Evolutionary conservation across 2,113 vertebrate species (phyloP).

Genomic region (Leucopsar rothschildi): DNA sequence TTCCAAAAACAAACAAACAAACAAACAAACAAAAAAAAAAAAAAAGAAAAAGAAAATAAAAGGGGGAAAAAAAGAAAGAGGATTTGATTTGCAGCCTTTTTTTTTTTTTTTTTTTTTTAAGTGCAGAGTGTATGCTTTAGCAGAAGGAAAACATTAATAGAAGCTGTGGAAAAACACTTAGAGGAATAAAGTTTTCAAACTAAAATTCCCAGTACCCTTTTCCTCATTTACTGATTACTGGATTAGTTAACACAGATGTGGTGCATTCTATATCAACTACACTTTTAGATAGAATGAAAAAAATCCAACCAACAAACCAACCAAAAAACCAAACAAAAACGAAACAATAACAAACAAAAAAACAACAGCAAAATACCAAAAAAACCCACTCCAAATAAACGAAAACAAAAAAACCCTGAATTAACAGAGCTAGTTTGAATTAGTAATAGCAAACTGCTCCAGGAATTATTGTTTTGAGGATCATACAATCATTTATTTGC

Average conservation of each 20-base stretch:
- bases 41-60: not conserved
- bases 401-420: not conserved
- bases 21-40: too few species aligned
- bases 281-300: not conserved
- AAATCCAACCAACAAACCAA: not conserved
- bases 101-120: not conserved
- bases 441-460: not conserved
- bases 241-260: not conserved
- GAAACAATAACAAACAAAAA: too few species aligned
- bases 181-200: not conserved
- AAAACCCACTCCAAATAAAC: too few species aligned
- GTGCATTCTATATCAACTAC: not conserved
- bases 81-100: not conserved
- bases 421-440: not conserved
- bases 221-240: not conserved
- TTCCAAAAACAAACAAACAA: not conserved
- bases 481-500: not conserved
- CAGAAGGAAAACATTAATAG: not conserved
- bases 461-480: not conserved
- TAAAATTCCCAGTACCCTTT: not conserved
- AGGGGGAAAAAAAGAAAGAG: too few species aligned
- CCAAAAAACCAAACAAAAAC: not conserved
- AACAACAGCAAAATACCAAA: not conserved
- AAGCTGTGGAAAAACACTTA: not conserved
- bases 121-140: not conserved